Base-by-base conservation (phyloP, 2,888 invertebrate species). In the Gastrophysa polygoni region DNA sequence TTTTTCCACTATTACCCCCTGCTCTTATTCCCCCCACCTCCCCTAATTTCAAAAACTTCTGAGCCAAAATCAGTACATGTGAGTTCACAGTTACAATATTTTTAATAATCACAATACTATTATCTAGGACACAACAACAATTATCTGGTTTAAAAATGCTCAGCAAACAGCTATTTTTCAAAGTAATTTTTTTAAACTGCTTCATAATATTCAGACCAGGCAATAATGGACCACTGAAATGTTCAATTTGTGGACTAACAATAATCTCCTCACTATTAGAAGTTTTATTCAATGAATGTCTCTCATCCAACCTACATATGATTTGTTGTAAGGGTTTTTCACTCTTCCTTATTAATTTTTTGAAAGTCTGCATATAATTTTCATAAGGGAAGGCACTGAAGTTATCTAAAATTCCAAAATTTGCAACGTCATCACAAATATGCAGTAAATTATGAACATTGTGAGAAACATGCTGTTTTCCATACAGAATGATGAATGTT, bases 401-500 rank as follows among this genome's bases (percentile, higher is more conserved):
- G 7, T 46, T 47, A 38, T 66, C 52, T n/a, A 68, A 16, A 47
- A 24, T 21, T 44, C 21, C 48, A 48, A 48, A 48, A 48, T 48
- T 48, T 1, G 18, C 18, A 48, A 48, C 48, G 20, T 48, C 48
- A 18, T 20, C 10, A 48, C 48, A 20, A 20, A 20, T 48, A 48
- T 20, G 48, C n/a, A 16, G 46, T 46, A 46, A 14, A 46, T 46
- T 46, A 46, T 46, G 46, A 46, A 46, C 16, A 46, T 16, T 46
- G 20, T 46, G 46, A 16, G 46, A 46, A 14, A 46, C 16, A 14
- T 16, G 16, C 5, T 46, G 46, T 46, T 46, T 1, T 11, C 66
- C 68, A 61, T 68, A 68, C 20, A 72, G 29, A 48, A 58, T 57
- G 24, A 43, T 61, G 59, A 67, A 71, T 47, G 62, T 65, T 57